Percentiles rank a stretch among this genome's conserved stretches.
These are phyloP conservation scores for Lycopodina hypogea DNA, from an alignment of 37 sponge, comb jelly and placozoan species.

Conservation along the genomic window DNA sequence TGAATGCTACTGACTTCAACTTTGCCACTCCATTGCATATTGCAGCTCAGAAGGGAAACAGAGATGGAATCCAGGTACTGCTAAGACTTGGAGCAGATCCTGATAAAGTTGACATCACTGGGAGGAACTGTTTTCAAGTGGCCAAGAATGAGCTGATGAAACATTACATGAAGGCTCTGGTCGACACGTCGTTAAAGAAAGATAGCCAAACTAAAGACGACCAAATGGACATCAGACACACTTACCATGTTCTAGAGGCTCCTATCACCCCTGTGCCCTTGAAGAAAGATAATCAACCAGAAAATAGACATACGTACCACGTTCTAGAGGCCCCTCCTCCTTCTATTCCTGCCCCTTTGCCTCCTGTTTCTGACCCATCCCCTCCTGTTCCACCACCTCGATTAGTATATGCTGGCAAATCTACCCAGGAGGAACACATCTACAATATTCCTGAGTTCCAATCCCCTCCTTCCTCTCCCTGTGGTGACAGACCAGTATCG, in stretches of 20 bases:
- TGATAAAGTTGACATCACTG: slow-evolving; percentile 39
- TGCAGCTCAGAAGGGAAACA: no score
- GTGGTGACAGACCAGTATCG: background rate
- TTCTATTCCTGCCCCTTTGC: slow-evolving; percentile 2
- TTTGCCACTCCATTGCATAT: no score
- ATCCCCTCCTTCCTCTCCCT: slow-evolving; percentile 5
- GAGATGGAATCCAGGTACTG: slow-evolving; percentile 22
- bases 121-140: slow-evolving; percentile 38
- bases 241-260: background rate
- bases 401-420: no score
- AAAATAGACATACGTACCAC: background rate
- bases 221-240: background rate
- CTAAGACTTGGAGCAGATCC: slow-evolving; percentile 63
- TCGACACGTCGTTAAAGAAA: background rate
- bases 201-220: no score
- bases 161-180: background rate
- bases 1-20: no score
- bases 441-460: background rate
- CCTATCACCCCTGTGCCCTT: no score
- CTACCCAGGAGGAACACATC: background rate
- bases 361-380: background rate
- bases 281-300: no score
- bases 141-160: slow-evolving; percentile 32
- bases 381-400: background rate
- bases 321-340: background rate